phyloP scores from a whole-genome alignment of 2,113 vertebrate species.

The Cairina moschata region DNA sequence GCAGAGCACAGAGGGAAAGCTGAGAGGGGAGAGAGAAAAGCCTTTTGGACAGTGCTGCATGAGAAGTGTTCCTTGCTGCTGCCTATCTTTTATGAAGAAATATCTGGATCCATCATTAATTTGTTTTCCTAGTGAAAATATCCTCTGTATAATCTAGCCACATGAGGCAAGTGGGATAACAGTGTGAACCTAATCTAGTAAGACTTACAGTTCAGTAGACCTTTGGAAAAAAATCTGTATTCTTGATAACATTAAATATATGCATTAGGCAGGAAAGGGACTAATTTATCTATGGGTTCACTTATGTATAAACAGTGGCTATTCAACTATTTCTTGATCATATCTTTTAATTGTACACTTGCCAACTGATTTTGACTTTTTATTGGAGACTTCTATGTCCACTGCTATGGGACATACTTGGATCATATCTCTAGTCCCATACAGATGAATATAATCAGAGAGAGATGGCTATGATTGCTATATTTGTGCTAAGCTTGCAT shows the following conservation, averaged over 20 bases:
- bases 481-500: background rate
- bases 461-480: background rate
- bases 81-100: background rate
- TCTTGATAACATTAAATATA: background rate
- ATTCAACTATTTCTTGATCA: background rate
- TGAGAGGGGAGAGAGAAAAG: background rate
- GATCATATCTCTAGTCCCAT: background rate
- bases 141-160: background rate
- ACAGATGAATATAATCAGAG: background rate
- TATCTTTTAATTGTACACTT: background rate
- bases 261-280: background rate
- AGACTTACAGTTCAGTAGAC: background rate
- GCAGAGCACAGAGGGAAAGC: background rate
- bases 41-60: background rate
- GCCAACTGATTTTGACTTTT: background rate
- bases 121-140: background rate
- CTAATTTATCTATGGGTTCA: background rate
- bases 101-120: background rate
- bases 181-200: background rate
- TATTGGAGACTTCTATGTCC: background rate
- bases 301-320: background rate
- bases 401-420: background rate
- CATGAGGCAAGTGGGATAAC: background rate
- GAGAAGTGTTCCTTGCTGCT: background rate
- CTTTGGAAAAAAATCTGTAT: background rate